Base-by-base conservation (phyloP, 1,140 invertebrate genomes). In the Drosophila sulfurigaster region DNA sequence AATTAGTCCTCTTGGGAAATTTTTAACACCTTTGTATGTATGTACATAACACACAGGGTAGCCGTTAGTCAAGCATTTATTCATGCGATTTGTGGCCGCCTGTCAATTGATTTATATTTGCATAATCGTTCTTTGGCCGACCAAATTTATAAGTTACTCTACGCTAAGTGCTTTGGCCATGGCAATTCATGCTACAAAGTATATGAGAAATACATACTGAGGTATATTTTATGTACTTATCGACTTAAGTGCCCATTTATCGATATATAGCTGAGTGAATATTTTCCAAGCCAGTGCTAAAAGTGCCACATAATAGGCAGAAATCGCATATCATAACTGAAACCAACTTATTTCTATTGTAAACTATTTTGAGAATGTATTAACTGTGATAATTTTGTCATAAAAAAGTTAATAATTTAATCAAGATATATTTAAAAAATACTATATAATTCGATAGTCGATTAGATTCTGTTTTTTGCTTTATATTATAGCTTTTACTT, bases 101-200 rank as follows among this genome's bases (percentile, higher is more conserved):
- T 82, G 65, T 69, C 79, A 88, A 87, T 82, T 87, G 82, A 87
- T 82, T 87, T 87, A 70, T 82, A 79, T 82, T 87, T 88, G 82
- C 83, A 87, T 87, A 82, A 79, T 77, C 76, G 72, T 79, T 75
- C 64, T 82, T 72, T 72, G 58, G 69, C 60, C 77, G 67, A 80
- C 76, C 62, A 63, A 87, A 70, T 67, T 82, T 77, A 82, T 79
- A 79, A 79, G 72, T 72, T 62, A 73, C 66, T 74, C 45, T 60
- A 79, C 28, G 80, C 80, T 73, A 88, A 88, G 79, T 79, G 48
- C 43, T 79, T 63, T 49, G 58, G 35, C 52, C 43, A 57, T 75
- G 66, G 30, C 49, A 75, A 71, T 67, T 63, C 58, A 63, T 49
- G 51, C 51, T 8, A 68, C 15, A 54, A 54, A 66, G 20, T 38